Conservation (phyloP, 1,140 invertebrate species). For the Aradophagus sp. region DNA sequence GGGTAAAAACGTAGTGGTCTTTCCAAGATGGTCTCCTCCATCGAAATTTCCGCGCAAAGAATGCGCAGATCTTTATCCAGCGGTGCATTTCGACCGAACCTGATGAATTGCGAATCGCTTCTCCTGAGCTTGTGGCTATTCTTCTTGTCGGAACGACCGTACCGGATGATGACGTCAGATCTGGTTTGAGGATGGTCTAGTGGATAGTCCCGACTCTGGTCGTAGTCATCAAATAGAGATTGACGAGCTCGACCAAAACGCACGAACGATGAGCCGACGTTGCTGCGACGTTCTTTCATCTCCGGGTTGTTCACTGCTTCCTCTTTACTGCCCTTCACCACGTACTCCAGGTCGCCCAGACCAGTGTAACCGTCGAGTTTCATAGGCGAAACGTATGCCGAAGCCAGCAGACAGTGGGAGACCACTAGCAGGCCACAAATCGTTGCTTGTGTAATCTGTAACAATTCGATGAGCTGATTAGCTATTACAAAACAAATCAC, state of each 20-base stretch:
- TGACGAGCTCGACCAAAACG: constrained; percentile 64
- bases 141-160: constrained; percentile 61
- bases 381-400: constrained; percentile 48
- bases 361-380: constrained; percentile 41
- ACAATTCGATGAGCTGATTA: too few species aligned
- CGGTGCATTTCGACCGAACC: constrained; percentile 60
- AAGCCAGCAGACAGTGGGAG: constrained; percentile 53
- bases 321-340: constrained; percentile 57
- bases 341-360: constrained; percentile 61
- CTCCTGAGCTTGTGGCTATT: constrained; percentile 39
- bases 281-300: constrained; percentile 67
- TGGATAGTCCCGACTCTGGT: constrained; percentile 21
- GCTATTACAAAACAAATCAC: too few species aligned
- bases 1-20: constrained; percentile 40
- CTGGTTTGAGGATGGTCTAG: constrained; percentile 57
- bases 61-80: constrained; percentile 42
- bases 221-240: constrained; percentile 23
- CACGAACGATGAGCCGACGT: constrained; percentile 67
- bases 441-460: too few species aligned
- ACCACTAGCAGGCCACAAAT: too few species aligned
- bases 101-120: constrained; percentile 59
- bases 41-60: constrained; percentile 55
- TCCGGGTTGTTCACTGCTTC: constrained; percentile 54
- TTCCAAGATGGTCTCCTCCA: constrained; percentile 27
- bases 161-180: constrained; percentile 70